phyloP scores from a whole-genome alignment of 1,140 invertebrate species.

The Drosophila obscura region DNA sequence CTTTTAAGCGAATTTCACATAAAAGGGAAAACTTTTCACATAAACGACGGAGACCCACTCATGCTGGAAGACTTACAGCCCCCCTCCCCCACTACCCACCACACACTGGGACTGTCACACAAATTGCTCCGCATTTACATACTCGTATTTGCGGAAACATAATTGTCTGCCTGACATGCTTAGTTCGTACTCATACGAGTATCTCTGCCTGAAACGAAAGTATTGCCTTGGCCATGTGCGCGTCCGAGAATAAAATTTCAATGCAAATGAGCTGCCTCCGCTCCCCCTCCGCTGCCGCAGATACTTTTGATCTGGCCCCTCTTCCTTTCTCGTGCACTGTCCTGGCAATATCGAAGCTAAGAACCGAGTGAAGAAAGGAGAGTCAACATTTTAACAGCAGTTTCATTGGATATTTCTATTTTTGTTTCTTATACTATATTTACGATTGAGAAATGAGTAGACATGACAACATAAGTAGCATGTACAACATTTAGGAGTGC shows the following conservation, averaged over 20 bases:
- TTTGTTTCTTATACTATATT: too few relatives aligned
- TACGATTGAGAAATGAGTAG: too few relatives aligned
- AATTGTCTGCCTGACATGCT: conserved; percentile 53
- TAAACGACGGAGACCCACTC: conserved; percentile 44
- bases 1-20: conserved; percentile 62
- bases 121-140: conserved; percentile 37
- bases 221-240: conserved; percentile 34
- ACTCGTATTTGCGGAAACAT: conserved; percentile 58
- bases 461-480: too few relatives aligned
- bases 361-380: too few relatives aligned
- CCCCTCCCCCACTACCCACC: neutral
- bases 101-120: conserved; percentile 9
- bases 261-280: conserved; percentile 50
- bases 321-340: neutral
- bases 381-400: too few relatives aligned
- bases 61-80: conserved; percentile 39
- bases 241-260: conserved; percentile 51
- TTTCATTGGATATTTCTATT: too few relatives aligned
- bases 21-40: conserved; percentile 65
- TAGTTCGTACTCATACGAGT: neutral
- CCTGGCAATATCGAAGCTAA: neutral
- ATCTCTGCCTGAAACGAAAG: conserved; percentile 18
- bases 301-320: neutral
- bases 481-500: too few relatives aligned
- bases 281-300: neutral